phyloP scores from a whole-genome alignment of 2,113 vertebrate species.

The Chaetops frenatus region DNA sequence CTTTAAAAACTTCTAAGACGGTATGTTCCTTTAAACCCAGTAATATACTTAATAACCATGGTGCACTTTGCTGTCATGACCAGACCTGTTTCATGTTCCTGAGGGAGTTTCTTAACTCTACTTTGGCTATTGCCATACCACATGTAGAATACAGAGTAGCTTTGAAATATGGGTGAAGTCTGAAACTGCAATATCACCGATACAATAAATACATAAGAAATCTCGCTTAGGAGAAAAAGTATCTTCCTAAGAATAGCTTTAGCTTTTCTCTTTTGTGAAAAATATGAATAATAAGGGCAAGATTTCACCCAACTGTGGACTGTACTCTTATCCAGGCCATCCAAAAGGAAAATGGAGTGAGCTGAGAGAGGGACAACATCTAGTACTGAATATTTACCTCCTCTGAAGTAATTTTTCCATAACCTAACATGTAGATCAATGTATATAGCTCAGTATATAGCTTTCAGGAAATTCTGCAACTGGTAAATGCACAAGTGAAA shows the following conservation, averaged over 20 bases:
- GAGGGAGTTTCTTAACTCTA: neutral
- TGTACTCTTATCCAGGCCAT: neutral
- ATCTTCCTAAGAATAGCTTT: neutral
- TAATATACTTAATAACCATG: neutral
- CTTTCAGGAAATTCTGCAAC: neutral
- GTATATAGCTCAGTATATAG: neutral
- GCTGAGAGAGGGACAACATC: neutral
- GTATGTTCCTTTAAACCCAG: neutral
- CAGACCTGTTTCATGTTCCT: neutral
- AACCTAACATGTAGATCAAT: neutral
- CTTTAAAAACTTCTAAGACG: neutral
- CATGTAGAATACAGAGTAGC: fast-evolving
- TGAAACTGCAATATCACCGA: neutral
- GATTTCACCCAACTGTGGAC: neutral
- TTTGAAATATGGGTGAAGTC: neutral
- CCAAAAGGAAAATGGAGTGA: neutral
- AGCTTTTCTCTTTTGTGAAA: neutral
- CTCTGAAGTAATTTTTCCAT: neutral
- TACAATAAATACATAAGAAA: neutral
- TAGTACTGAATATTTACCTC: neutral
- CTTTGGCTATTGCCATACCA: neutral
- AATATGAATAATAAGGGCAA: neutral
- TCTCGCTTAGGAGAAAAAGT: neutral
- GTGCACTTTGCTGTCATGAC: neutral
- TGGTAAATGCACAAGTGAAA: neutral